Evolutionary conservation across 2,888 invertebrate species (phyloP), one percentile per base, ranked within the genome.

Genomic region (Oxytorus armatus): DNA sequence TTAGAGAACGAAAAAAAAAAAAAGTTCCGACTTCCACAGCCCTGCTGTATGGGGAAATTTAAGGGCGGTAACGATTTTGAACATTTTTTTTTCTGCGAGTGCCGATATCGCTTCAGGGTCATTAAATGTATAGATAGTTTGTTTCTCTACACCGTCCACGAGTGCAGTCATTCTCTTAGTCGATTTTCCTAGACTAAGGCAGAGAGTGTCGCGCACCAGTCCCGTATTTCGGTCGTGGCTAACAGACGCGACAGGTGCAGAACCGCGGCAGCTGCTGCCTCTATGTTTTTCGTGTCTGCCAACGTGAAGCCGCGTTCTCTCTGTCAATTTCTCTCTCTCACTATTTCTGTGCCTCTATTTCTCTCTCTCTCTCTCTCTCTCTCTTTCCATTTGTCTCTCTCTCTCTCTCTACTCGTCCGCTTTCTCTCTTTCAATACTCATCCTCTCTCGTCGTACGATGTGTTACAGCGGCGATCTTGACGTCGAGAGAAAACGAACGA

Each of bases 211-310:
- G 55, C 55, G 29, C 73, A n/a, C 77, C 70, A 79, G 83, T 85
- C 83, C 83, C 83, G 86, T 88, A 88, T 89, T 89, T 88, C 84
- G 86, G 88, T 90, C 88, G 85, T 85, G 85, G 86, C 77, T 90
- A 90, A 90, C 88, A 87, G 89, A 90, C 84, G 81, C 83, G 84
- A 84, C 83, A 83, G 84, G 83, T 83, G 83, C 82, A 84, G 82
- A 80, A 55, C 55, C 72, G 77, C 59, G 82, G 85, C 89, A 89
- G 89, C 89, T 88, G 89, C 86, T 87, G 82, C 86, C 86, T 83
- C 86, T 82, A 86, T 84, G 87, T 86, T 87, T 88, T 87, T 89
- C 85, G 81, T 85, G 84, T 86, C 86, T 83, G 85, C 82, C 84
- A 85, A 81, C 82, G 76, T 74, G 77, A 68, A 81, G 76, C 78